Conservation (phyloP, 1,140 invertebrate genomes). For the Drosophila tropicalis region DNA sequence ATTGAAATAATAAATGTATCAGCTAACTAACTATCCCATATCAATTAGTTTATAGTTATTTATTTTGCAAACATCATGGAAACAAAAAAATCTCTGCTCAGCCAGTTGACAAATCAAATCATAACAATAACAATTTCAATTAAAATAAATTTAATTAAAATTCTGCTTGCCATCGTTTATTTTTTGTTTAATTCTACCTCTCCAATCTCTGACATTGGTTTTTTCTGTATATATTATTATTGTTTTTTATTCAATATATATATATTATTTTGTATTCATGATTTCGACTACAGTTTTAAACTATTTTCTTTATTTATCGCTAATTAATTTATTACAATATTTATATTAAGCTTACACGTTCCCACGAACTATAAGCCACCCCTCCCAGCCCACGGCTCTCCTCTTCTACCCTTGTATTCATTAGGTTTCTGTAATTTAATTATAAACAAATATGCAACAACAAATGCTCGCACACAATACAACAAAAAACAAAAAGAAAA, state of each 20-base stretch:
- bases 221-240: slow-evolving; percentile 15
- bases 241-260: neutral
- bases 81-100: slow-evolving; percentile 11
- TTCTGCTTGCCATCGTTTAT: slow-evolving; percentile 37
- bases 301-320: slow-evolving; percentile 72
- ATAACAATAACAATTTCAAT: slow-evolving; percentile 70
- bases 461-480: slow-evolving; percentile 47
- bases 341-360: slow-evolving; percentile 42
- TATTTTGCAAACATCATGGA: neutral
- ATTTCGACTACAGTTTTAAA: slow-evolving; percentile 49
- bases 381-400: neutral
- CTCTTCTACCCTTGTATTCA: slow-evolving; percentile 28
- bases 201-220: neutral
- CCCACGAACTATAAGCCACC: slow-evolving; percentile 5
- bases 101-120: slow-evolving; percentile 52
- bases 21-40: neutral
- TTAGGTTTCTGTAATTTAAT: slow-evolving; percentile 71
- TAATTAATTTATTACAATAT: slow-evolving; percentile 80
- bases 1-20: neutral
- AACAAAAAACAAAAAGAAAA: slow-evolving; percentile 36
- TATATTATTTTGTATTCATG: slow-evolving; percentile 22
- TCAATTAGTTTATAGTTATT: slow-evolving; percentile 11
- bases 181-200: neutral
- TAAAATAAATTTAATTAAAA: slow-evolving; percentile 77
- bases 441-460: slow-evolving; percentile 77